Base-by-base conservation (phyloP, 2,888 invertebrate genomes). In the Dynastes tityus region DNA sequence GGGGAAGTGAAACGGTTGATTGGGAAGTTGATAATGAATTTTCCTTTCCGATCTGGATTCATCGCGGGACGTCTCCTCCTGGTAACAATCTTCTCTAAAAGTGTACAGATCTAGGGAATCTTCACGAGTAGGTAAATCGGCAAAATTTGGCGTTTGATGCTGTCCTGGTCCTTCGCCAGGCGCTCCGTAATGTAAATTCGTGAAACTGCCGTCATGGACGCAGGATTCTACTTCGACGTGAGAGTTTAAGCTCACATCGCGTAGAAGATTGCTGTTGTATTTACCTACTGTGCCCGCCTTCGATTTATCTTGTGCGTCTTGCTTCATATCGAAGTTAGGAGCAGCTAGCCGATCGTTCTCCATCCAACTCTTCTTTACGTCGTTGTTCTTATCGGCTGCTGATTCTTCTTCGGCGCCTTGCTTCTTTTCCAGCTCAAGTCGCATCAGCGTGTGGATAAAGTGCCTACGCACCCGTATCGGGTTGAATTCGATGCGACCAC, bases 381-480 rank as follows among this genome's bases (percentile, higher is more conserved):
- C 78, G 89, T 83, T 89, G 89, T 86, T 91, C 90, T 84, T 84
- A 32, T 82, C 79, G 64, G 82, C 84, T 78, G 85, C 80, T 2
- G 80, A 80, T 53, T 85, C 86, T 85, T 94, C 94, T 81, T 91
- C 90, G 63, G 90, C 89, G 37, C 90, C 89, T 83, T 94, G 94
- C 88, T 96, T 95, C 89, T 95, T 96, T 88, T 97, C 97, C 84
- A 97, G 89, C 82, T 97, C 95, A 82, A 98, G 88, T 80, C 98
- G 92, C 98, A 98, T 98, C 75, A 98, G 91, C 0, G 98, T 99
- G 87, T 98, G 98, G 84, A 98, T 97, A 87, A 98, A 98, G 89
- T 99, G 99, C 16, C 98, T 98, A 81, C 98, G 93, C 5, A 99
- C 98, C 82, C 98, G 92, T 53, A 97, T 94, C 0, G 98, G 98